A percentile compares a stretch with the other conserved stretches of the same genome.
Conservation (phyloP, 2,113 vertebrate genomes). For the Hippocampus barbouri region DNA sequence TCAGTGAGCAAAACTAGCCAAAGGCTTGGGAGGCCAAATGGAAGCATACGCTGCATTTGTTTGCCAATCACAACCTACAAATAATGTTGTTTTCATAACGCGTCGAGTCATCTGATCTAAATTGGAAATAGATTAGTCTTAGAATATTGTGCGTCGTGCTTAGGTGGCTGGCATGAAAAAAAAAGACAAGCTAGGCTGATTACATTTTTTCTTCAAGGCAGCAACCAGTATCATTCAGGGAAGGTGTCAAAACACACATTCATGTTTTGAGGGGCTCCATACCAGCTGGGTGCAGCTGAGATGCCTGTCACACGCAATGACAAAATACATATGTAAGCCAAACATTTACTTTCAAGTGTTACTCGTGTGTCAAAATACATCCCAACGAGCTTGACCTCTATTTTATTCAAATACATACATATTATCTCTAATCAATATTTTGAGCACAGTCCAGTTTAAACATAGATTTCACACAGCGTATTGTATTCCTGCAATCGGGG, state of each 20-base stretch:
- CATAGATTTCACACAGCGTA: too few species aligned
- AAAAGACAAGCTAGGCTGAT: not conserved
- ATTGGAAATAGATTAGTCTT: not conserved
- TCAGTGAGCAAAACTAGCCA: constrained; percentile 69
- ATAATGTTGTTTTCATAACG: not conserved
- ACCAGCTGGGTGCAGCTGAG: not conserved
- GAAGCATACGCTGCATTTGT: constrained; percentile 16
- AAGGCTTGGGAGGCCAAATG: constrained; percentile 27
- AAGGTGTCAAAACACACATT: constrained; percentile 1
- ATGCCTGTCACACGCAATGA: not conserved
- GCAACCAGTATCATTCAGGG: not conserved
- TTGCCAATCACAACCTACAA: not conserved
- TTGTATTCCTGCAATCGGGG: too few species aligned
- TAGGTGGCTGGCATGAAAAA: not conserved
- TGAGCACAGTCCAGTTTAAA: not conserved
- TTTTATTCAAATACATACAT: not conserved
- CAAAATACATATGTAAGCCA: not conserved
- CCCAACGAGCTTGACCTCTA: not conserved
- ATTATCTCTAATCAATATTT: not conserved
- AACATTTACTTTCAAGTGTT: not conserved
- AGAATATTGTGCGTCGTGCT: not conserved
- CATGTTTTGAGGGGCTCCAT: constrained; percentile 2
- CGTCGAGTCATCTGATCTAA: not conserved
- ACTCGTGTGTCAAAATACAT: not conserved
- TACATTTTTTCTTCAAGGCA: not conserved